Evolutionary conservation across 1,140 invertebrate genomes (phyloP), one percentile per base, ranked within the genome.

Genomic region (Coboldia fuscipes): DNA sequence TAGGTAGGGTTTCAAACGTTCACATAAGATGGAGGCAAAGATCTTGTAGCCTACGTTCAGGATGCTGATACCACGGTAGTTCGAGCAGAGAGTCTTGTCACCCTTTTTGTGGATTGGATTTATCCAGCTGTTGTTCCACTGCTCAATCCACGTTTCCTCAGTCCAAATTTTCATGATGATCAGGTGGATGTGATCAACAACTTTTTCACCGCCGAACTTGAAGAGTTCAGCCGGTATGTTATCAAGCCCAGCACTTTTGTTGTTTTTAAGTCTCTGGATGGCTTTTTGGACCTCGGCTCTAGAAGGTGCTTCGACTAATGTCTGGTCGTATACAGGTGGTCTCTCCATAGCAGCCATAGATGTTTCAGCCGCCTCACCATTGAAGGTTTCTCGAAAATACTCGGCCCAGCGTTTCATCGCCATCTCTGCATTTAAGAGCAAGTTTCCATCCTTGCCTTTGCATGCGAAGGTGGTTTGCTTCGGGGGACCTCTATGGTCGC

Each of bases 91-190:
- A n/a, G 29, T 13, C 32, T 38, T 40, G 22, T 43, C 38, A 9
- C 45, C 41, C 40, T 50, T 50, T 35, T 47, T 45, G 24, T 40
- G 34, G 9, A 46, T 30, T n/a, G 45, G 41, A 10, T 23, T 17
- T 10, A 45, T 37, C 20, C 44, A 34, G 3, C 33, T 37, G 18
- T 20, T 31, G 20, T 38, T 47, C 44, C 42, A 47, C 9, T 47
- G 34, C 8, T 36, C 22, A 21, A 41, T 43, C 21, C 43, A 32
- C n/a, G 39, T 33, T 34, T 48, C 38, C 21, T 26, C 30, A 34
- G 35, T 36, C 40, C 39, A 41, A 9, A 40, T 39, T n/a, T 30
- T 36, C 13, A 9, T 13, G 21, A 39, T 16, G 3, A 41, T 19
- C 27, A 10, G 8, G 14, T 29, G 27, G 8, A 29, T 6, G 5